Conservation (phyloP, 2,888 invertebrate species). For the Drosophila melanocephala region DNA sequence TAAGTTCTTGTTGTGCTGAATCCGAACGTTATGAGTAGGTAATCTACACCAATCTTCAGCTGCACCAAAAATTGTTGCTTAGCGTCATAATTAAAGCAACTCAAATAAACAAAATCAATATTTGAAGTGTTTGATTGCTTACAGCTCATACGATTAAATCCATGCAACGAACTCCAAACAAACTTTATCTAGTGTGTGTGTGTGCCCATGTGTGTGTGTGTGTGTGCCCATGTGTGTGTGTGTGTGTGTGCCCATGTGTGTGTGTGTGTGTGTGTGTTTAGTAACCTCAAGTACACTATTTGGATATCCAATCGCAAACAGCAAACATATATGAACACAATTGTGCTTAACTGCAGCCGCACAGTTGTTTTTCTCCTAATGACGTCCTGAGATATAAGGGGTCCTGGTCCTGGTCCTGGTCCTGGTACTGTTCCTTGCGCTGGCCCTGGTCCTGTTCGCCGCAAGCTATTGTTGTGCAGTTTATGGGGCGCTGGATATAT, state of each 20-base stretch:
- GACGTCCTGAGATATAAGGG: slow-evolving; percentile 1
- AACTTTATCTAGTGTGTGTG: neutral
- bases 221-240: neutral
- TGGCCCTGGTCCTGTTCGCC: neutral
- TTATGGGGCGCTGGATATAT: slow-evolving; percentile 9
- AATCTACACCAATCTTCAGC: neutral
- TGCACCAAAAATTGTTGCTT: neutral
- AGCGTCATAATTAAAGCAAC: neutral
- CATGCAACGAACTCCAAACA: neutral
- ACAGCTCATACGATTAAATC: neutral
- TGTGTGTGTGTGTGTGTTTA: neutral
- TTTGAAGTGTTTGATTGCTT: neutral
- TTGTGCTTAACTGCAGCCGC: slow-evolving; percentile 14
- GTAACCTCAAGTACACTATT: neutral
- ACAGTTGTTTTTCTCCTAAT: neutral
- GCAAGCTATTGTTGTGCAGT: slow-evolving; percentile 49
- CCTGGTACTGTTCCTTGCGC: neutral
- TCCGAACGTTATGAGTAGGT: neutral
- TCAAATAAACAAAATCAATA: neutral
- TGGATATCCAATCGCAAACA: slow-evolving; percentile 4
- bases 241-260: neutral
- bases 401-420: neutral
- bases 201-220: neutral
- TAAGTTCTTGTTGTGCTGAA: neutral
- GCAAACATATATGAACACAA: neutral